A percentile compares a stretch with the other conserved stretches of the same genome.
These are phyloP conservation scores for Pteronura brasiliensis DNA, from an alignment of 2,113 vertebrate species.

Conservation along the genomic window DNA sequence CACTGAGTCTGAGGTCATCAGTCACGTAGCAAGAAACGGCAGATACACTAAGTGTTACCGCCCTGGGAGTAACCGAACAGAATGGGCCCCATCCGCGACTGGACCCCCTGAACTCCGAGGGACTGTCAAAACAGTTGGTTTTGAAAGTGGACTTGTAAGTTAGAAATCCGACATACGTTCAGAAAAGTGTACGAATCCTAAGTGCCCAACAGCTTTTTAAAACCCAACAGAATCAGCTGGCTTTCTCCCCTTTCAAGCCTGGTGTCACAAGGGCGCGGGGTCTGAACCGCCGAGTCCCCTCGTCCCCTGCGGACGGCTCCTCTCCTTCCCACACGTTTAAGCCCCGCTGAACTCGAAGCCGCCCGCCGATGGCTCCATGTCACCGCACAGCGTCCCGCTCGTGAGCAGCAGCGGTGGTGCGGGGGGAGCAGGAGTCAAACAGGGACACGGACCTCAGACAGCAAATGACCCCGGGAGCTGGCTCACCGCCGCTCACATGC, in stretches of 20 bases:
- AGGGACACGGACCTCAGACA: no score
- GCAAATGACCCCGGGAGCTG: background rate
- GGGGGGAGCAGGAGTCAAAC: background rate
- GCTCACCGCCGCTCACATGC: background rate
- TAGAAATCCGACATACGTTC: background rate
- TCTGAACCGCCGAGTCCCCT: background rate
- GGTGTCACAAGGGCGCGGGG: background rate
- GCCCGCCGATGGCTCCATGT: background rate
- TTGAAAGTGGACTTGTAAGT: background rate
- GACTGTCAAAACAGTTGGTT: background rate
- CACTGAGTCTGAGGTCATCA: background rate
- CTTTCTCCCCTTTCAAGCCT: background rate
- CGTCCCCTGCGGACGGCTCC: rapidly evolving
- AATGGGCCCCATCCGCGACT: background rate
- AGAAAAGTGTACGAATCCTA: background rate
- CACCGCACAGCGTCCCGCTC: rapidly evolving
- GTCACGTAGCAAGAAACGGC: background rate
- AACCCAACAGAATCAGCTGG: background rate
- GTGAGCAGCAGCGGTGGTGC: background rate
- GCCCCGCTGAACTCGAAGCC: background rate
- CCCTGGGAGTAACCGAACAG: background rate
- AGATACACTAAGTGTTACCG: background rate
- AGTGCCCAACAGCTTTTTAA: background rate
- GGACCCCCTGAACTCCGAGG: background rate
- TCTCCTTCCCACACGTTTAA: background rate